phyloP scores from a whole-genome alignment of 2,797 vertebrate species.

The Acipenser transmontanus region DNA sequence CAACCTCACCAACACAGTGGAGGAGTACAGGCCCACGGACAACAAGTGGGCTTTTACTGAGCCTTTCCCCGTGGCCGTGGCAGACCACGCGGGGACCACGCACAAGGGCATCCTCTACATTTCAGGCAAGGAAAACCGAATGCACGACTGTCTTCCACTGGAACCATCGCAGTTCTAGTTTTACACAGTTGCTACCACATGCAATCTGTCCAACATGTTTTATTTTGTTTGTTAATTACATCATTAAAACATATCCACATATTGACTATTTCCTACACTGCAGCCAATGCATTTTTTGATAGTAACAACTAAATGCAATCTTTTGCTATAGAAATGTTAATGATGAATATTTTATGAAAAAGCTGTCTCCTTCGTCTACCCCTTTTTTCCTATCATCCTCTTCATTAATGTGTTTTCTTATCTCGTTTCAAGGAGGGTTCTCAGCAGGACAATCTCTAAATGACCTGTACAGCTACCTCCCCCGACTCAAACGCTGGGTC shows the following conservation, averaged over 20 bases:
- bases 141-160: not conserved
- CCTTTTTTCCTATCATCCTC: not conserved
- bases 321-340: no score
- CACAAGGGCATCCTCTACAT: slow-evolving; percentile 46
- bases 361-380: not conserved
- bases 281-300: no score
- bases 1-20: slow-evolving; percentile 27
- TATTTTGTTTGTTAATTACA: no score
- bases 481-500: slow-evolving; percentile 37
- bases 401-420: no score
- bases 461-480: slow-evolving; percentile 41
- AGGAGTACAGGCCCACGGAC: slow-evolving; percentile 28
- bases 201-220: no score
- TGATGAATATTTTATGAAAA: no score
- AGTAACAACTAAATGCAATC: no score
- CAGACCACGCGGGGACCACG: slow-evolving; percentile 40
- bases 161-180: not conserved
- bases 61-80: slow-evolving; percentile 31
- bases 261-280: no score
- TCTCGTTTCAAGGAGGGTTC: slow-evolving; percentile 32
- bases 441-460: slow-evolving; percentile 32
- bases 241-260: no score
- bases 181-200: not conserved
- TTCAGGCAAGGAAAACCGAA: slow-evolving; percentile 32
- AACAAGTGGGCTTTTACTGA: slow-evolving; percentile 38